Percentiles rank a stretch among this genome's conserved stretches.
phyloP scores from a whole-genome alignment of 1,140 invertebrate species.

The Hyles euphorbiae region DNA sequence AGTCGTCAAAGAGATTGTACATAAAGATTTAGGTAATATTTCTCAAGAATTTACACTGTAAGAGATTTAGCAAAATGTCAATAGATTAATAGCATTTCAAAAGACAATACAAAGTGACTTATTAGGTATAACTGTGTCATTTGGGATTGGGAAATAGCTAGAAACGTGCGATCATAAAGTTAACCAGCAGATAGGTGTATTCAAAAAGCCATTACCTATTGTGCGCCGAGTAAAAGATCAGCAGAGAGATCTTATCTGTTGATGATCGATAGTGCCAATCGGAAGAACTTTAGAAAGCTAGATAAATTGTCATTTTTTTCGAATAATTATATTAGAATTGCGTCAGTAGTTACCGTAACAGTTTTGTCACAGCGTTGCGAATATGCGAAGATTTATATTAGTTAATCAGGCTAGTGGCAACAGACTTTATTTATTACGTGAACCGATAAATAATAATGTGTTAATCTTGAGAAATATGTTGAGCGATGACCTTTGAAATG shows the following conservation, averaged over 20 bases:
- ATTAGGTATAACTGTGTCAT: too few species aligned
- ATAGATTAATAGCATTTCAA: too few species aligned
- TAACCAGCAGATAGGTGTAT: slow-evolving; percentile 10
- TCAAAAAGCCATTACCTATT: slow-evolving; percentile 33
- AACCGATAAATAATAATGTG: slow-evolving; percentile 48
- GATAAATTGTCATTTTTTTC: slow-evolving; percentile 51
- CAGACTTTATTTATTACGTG: slow-evolving; percentile 55
- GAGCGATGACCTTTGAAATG: slow-evolving; percentile 48
- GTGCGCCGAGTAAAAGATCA: slow-evolving; percentile 41
- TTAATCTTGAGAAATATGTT: slow-evolving; percentile 53
- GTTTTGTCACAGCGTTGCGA: slow-evolving; percentile 57
- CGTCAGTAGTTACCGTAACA: slow-evolving; percentile 52
- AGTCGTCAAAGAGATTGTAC: too few species aligned
- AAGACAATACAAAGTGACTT: too few species aligned
- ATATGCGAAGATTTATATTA: slow-evolving; percentile 48
- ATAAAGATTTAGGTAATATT: too few species aligned
- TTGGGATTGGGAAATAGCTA: slow-evolving; percentile 1
- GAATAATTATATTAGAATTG: slow-evolving; percentile 55
- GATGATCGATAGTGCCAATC: slow-evolving; percentile 50
- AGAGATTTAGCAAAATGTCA: too few species aligned
- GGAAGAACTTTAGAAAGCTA: slow-evolving; percentile 48
- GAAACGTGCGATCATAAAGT: neutral
- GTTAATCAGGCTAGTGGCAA: slow-evolving; percentile 49
- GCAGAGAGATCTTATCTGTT: slow-evolving; percentile 49
- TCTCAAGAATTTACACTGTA: too few species aligned